Evolutionary conservation across 2,113 vertebrate genomes (phyloP), one percentile per base, ranked within the genome.

Genomic region (Mormyrus lacerda): DNA sequence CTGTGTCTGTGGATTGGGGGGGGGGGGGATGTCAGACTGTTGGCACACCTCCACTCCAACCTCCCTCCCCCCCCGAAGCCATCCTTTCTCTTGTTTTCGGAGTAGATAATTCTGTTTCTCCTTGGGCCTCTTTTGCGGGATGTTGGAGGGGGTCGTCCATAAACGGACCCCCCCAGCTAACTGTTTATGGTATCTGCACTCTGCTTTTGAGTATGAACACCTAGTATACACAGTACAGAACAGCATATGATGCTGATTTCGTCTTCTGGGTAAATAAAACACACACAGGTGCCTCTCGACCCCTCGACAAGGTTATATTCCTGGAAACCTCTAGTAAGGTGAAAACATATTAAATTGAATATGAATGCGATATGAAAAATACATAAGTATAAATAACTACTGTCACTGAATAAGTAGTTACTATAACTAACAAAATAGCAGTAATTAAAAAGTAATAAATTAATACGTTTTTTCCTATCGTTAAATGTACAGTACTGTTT

Each of bases 1-100:
- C 31, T 2, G 17, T 83, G 48, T 87, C 87, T 91, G 86, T 87
- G 88, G 15, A 44, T 19, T 51, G n/a, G 85, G 85, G 82, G 76
- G 65, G n/a, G n/a, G 69, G 79, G 44, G 15, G 31, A 76, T 76
- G 69, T 76, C 69, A 39, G 69, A 76, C 69, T 76, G 35, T 39
- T 76, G 69, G 69, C 69, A 39, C 35, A 17, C 6, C 69, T 35
- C 69, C 69, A 39, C 27, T 35, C 65, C 27, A 11, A 73, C 65
- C 65, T 8, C 61, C 61, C 61, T 10, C 10, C 2, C 3, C 69
- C 69, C 31, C 21, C 4, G 0, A 35, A 73, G 4, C 69, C 69
- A 35, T 39, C 31, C 21, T 31, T 39, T 39, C 13, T 39, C 27
- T 31, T 39, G 69, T 39, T 76, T 35, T 39, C 13, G 2, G 69